Conservation (phyloP, 2,888 invertebrate species). For the Anthoptus insignis region DNA sequence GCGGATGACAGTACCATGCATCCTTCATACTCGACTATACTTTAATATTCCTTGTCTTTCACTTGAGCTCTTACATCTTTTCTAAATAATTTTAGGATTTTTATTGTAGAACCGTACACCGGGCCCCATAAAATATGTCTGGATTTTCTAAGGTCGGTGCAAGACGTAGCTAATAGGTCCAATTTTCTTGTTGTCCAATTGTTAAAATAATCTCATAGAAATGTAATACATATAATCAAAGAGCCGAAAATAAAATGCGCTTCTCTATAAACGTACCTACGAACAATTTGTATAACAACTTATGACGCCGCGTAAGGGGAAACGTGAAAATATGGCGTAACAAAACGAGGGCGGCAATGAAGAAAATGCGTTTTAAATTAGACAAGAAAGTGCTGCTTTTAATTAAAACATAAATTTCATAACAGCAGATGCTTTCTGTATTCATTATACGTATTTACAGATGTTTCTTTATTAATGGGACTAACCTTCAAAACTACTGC, state of each 20-base stretch:
- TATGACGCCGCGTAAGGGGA: conserved; percentile 23
- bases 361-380: conserved; percentile 34
- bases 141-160: too few relatives aligned
- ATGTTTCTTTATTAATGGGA: not conserved
- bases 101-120: too few relatives aligned
- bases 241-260: not conserved
- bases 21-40: too few relatives aligned
- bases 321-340: conserved; percentile 14
- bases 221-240: not conserved
- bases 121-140: too few relatives aligned
- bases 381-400: conserved; percentile 26
- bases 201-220: too few relatives aligned
- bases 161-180: too few relatives aligned
- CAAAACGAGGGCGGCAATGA: conserved; percentile 26
- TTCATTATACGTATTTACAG: conserved; percentile 6
- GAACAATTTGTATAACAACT: conserved; percentile 19
- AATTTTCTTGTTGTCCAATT: too few relatives aligned
- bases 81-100: too few relatives aligned
- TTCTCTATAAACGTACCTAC: conserved; percentile 14
- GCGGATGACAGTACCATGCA: too few relatives aligned
- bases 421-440: conserved; percentile 25
- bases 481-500: not conserved
- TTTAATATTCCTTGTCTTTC: too few relatives aligned
- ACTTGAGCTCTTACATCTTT: too few relatives aligned
- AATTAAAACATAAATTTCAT: conserved; percentile 34